phyloP scores from a whole-genome alignment of 2,113 vertebrate species.

The Myxocyprinus asiaticus region DNA sequence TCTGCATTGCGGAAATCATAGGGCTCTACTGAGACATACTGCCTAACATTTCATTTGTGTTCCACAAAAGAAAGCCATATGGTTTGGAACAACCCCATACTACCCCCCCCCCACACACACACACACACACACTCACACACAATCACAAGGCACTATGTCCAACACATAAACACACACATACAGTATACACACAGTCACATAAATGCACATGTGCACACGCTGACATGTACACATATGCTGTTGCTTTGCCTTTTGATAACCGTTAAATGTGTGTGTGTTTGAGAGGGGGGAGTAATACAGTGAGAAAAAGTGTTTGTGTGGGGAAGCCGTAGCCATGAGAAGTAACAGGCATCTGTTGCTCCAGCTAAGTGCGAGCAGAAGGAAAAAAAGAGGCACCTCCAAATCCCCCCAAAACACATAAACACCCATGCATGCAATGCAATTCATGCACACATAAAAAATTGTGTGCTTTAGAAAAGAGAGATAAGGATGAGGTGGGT shows the following conservation, averaged over 20 bases:
- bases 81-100: constrained; percentile 35
- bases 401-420: constrained; percentile 36
- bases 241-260: not conserved
- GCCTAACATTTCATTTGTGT: too few species aligned
- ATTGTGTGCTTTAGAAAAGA: constrained; percentile 29
- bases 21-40: too few species aligned
- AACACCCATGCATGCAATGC: constrained; percentile 3
- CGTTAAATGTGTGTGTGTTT: not conserved
- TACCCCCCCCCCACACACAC: constrained; percentile 42
- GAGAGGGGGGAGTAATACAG: not conserved
- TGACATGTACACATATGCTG: not conserved
- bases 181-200: constrained; percentile 18
- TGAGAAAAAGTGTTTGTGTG: constrained; percentile 24
- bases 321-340: constrained; percentile 26
- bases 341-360: constrained; percentile 69
- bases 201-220: constrained; percentile 16
- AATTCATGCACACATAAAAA: not conserved
- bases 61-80: too few species aligned
- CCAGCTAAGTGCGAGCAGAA: constrained; percentile 53
- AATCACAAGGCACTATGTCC: constrained; percentile 44
- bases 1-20: too few species aligned
- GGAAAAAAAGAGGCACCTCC: constrained; percentile 12
- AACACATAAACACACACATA: constrained; percentile 3
- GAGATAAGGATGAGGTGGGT: constrained; percentile 62
- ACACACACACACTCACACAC: constrained; percentile 48